Percentiles rank a stretch among this genome's conserved stretches.
Evolutionary conservation across 2,797 vertebrate species (phyloP).

Genomic region (Dromococcyx pavoninus): DNA sequence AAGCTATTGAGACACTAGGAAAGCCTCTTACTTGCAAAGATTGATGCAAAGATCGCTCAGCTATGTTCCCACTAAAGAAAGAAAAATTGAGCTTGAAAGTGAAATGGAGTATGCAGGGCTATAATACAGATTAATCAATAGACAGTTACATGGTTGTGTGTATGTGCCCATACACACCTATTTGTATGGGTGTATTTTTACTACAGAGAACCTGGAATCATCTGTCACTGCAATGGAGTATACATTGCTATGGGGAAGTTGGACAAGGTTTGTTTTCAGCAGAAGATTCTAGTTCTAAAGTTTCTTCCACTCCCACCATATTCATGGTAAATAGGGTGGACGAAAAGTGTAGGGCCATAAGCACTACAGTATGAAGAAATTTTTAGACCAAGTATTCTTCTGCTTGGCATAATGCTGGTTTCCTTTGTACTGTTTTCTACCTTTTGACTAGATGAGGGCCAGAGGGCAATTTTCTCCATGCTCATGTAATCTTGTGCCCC

Average conservation of each 20-base stretch:
- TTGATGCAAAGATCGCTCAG: not conserved
- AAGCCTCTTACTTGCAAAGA: conserved; percentile 17
- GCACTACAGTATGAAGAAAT: conserved; percentile 60
- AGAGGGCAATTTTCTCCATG: conserved; percentile 81
- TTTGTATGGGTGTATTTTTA: not conserved
- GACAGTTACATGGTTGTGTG: fast-evolving
- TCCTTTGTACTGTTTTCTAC: conserved; percentile 74
- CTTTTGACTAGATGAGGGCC: conserved; percentile 77
- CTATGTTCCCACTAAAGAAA: not conserved
- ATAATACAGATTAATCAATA: not conserved
- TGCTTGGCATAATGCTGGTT: conserved; percentile 70
- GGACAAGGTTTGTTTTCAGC: conserved; percentile 1
- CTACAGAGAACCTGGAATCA: not conserved
- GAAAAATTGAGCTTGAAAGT: not conserved
- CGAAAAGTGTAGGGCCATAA: conserved; percentile 70
- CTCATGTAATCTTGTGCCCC: conserved; percentile 77
- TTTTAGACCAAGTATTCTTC: conserved; percentile 72
- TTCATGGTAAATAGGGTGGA: conserved; percentile 46
- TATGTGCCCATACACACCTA: not conserved
- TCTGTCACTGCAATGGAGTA: not conserved
- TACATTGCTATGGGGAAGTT: not conserved
- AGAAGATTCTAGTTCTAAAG: conserved; percentile 18
- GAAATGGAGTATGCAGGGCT: not conserved
- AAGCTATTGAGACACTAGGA: conserved; percentile 83
- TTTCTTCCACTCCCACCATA: not conserved